Percentiles rank a stretch among this genome's conserved stretches.
Conservation (phyloP, 2,888 invertebrate species). For the Digitonthophagus gazella region DNA sequence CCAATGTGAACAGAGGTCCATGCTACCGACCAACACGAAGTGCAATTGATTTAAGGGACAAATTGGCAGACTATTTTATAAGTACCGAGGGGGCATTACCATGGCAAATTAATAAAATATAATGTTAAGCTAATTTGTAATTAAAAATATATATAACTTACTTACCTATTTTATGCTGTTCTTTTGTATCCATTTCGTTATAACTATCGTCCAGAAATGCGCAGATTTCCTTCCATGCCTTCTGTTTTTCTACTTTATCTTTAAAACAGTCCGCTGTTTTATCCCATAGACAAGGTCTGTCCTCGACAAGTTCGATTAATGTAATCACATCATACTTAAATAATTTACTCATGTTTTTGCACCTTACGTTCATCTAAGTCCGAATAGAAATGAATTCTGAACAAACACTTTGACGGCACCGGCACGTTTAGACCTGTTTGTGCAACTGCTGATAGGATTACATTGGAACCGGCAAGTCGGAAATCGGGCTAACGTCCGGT, state of each 20-base stretch:
- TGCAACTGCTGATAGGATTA: too few species aligned
- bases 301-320: not conserved
- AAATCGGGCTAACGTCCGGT: too few species aligned
- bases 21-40: too few species aligned
- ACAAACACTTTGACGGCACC: too few species aligned
- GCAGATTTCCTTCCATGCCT: not conserved
- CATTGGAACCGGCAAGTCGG: too few species aligned
- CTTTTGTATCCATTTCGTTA: not conserved
- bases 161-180: not conserved
- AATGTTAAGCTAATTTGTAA: not conserved
- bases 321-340: not conserved
- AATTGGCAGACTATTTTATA: not conserved
- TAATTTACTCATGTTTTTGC: not conserved
- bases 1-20: too few species aligned
- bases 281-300: not conserved
- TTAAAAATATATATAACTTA: not conserved
- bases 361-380: too few species aligned
- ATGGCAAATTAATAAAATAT: not conserved
- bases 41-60: too few species aligned
- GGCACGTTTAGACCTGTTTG: too few species aligned
- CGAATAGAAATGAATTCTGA: too few species aligned
- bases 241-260: not conserved
- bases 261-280: not conserved
- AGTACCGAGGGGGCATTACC: not conserved
- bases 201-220: not conserved